Conservation (phyloP, 1,140 invertebrate genomes). For the honey bee (Apis mellifera) region DNA sequence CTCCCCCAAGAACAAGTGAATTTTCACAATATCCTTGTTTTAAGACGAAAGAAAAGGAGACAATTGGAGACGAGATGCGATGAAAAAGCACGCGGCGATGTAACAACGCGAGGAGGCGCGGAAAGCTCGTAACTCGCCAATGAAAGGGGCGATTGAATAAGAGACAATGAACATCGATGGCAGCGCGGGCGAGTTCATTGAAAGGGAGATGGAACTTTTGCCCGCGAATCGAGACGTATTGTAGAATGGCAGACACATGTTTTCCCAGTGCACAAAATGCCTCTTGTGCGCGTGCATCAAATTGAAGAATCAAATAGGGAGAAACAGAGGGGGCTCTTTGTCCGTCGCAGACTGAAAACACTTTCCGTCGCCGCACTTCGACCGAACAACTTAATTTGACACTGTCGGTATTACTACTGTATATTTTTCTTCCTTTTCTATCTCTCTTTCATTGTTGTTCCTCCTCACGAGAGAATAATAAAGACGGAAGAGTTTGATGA, state of each 20-base stretch:
- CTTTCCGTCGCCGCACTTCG: not conserved
- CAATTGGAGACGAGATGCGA: not conserved
- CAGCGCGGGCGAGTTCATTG: conserved; percentile 39
- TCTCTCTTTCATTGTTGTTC: too few species aligned
- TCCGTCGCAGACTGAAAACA: conserved; percentile 14
- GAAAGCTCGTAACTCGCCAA: conserved; percentile 13
- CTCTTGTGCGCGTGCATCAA: conserved; percentile 20
- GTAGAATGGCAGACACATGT: not conserved
- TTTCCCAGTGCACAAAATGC: not conserved
- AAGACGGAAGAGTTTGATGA: not conserved
- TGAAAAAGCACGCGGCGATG: not conserved
- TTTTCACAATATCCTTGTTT: not conserved
- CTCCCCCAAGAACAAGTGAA: conserved; percentile 7
- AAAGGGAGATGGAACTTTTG: conserved; percentile 14
- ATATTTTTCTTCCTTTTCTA: not conserved
- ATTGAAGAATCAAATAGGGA: conserved; percentile 2
- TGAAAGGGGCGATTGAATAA: conserved; percentile 40
- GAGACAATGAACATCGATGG: conserved; percentile 42
- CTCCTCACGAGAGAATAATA: not conserved
- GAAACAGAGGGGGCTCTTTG: not conserved
- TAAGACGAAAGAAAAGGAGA: not conserved
- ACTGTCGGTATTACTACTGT: not conserved
- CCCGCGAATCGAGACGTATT: conserved; percentile 37
- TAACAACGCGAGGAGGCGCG: conserved; percentile 9
- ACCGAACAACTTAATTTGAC: conserved; percentile 13